These are phyloP conservation scores for Engystomops pustulosus DNA, from an alignment of 2,113 vertebrate species.

Conservation along the genomic window DNA sequence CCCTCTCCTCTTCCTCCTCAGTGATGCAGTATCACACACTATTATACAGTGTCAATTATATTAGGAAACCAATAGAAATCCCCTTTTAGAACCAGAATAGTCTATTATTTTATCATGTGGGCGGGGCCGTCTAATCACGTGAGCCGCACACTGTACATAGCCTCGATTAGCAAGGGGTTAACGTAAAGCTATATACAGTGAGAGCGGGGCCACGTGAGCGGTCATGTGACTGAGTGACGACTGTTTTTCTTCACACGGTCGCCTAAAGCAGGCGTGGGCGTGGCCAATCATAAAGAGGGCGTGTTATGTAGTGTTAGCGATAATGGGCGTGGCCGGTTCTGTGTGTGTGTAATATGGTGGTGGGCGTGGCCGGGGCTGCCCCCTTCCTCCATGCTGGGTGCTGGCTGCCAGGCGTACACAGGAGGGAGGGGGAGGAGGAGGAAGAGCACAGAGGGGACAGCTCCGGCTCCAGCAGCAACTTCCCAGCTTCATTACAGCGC, in stretches of 20 bases:
- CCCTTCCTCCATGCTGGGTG: not conserved
- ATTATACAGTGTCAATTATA: too few relatives aligned
- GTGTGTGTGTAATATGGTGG: too few relatives aligned
- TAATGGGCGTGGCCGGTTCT: not conserved
- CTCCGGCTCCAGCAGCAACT: not conserved
- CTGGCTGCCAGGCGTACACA: not conserved
- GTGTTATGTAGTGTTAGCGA: not conserved
- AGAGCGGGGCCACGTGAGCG: not conserved
- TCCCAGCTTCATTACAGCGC: slow-evolving; percentile 21
- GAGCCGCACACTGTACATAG: too few relatives aligned
- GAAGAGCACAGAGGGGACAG: slow-evolving; percentile 5
- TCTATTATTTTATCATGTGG: too few relatives aligned
- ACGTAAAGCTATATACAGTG: not conserved
- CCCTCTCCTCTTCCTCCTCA: too few relatives aligned
- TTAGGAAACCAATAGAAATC: too few relatives aligned
- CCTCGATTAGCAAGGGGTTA: not conserved
- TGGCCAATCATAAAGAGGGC: not conserved
- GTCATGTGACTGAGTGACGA: slow-evolving; percentile 11
- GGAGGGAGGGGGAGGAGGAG: slow-evolving; percentile 44
- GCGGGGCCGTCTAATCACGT: too few relatives aligned
- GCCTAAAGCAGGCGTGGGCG: too few relatives aligned
- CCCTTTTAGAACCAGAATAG: too few relatives aligned
- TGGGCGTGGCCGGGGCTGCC: not conserved
- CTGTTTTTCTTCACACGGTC: too few relatives aligned
- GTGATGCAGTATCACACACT: too few relatives aligned